These are phyloP conservation scores for Perca fluviatilis DNA, from an alignment of 2,113 vertebrate genomes.

Conservation along the genomic window DNA sequence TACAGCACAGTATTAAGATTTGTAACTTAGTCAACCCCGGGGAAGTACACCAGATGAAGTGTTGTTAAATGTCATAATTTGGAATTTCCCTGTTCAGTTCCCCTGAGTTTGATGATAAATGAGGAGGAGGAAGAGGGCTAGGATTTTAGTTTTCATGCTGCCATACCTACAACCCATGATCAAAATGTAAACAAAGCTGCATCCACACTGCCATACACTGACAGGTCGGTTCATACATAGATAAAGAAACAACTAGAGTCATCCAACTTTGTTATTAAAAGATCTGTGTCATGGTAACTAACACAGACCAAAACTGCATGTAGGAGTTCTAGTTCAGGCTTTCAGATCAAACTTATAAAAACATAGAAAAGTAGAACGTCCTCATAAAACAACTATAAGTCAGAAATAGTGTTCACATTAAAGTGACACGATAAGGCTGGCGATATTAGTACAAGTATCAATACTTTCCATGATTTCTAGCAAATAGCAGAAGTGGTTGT, in stretches of 20 bases:
- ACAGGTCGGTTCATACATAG: slow-evolving; percentile 5
- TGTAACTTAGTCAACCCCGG: slow-evolving; percentile 35
- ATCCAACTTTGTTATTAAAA: slow-evolving; percentile 9
- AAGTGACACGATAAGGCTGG: background rate
- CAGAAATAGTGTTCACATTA: background rate
- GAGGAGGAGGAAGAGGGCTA: slow-evolving; percentile 24
- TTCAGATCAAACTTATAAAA: slow-evolving; percentile 5
- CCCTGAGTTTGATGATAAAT: slow-evolving; percentile 44
- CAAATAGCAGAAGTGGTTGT: background rate
- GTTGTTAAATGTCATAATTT: slow-evolving; percentile 63
- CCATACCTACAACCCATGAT: slow-evolving; percentile 7
- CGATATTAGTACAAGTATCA: background rate
- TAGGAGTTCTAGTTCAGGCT: background rate
- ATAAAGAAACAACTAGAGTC: slow-evolving; percentile 14
- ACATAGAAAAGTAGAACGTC: background rate
- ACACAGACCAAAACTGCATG: slow-evolving; percentile 5
- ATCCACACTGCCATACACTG: background rate
- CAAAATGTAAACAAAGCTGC: slow-evolving; percentile 34
- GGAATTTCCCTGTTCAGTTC: slow-evolving; percentile 63
- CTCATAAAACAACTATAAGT: background rate
- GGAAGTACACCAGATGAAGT: slow-evolving; percentile 52
- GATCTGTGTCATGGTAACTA: slow-evolving; percentile 9
- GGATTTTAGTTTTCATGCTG: slow-evolving; percentile 13
- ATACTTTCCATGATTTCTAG: background rate
- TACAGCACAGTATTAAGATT: slow-evolving; percentile 38